Evolutionary conservation across 1,140 invertebrate genomes (phyloP).

Genomic region (Drosophila novamexicana): DNA sequence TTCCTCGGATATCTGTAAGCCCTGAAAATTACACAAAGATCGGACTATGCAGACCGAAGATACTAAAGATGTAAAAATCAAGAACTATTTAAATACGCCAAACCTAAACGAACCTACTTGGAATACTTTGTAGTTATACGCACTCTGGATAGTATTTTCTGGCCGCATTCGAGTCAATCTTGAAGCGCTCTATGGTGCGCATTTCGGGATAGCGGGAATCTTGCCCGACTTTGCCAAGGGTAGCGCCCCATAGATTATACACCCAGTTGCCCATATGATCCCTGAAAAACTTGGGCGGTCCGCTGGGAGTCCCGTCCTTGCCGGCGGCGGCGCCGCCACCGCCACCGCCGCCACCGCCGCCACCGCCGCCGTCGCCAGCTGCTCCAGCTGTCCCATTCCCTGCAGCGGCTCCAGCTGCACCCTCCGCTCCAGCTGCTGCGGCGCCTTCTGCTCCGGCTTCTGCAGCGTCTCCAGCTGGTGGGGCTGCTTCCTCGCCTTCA

Average conservation of each 20-base stretch:
- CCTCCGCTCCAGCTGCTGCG: not conserved
- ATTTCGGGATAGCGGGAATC: slow-evolving; percentile 17
- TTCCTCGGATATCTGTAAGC: too few species aligned
- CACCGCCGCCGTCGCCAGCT: not conserved
- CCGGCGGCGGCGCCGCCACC: not conserved
- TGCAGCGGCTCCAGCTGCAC: not conserved
- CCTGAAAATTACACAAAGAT: too few species aligned
- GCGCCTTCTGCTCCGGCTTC: not conserved
- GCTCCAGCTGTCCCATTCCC: not conserved
- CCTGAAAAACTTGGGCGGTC: slow-evolving; percentile 6
- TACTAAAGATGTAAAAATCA: too few species aligned
- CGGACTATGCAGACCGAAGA: too few species aligned
- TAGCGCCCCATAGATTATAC: slow-evolving; percentile 22
- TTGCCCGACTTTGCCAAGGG: slow-evolving; percentile 15
- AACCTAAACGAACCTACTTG: too few species aligned
- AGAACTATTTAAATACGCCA: too few species aligned
- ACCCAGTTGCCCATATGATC: slow-evolving; percentile 27
- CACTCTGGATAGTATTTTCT: slow-evolving; percentile 24
- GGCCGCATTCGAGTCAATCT: not conserved
- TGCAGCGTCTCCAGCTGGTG: not conserved
- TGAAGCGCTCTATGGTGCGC: not conserved
- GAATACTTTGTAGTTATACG: not conserved
- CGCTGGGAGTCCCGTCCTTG: not conserved
- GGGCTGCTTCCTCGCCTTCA: not conserved
- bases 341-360: too few species aligned